Evolutionary conservation across 1,140 invertebrate species (phyloP).

Genomic region (Calliphora vicina): DNA sequence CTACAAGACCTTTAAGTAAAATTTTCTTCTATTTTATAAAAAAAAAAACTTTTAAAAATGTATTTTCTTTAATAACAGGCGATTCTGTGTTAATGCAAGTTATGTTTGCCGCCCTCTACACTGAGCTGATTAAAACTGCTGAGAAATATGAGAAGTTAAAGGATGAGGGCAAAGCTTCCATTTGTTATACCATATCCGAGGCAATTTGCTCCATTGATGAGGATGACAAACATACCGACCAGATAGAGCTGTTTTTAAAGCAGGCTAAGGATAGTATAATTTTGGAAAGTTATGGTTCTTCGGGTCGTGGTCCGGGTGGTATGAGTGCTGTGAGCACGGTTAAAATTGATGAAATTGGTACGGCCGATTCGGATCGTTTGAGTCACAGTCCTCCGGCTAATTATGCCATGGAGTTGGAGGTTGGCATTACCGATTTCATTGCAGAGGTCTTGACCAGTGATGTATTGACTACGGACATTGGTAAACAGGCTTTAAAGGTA

Average conservation of each 20-base stretch:
- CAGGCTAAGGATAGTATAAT: slow-evolving; percentile 65
- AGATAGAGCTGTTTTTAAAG: slow-evolving; percentile 70
- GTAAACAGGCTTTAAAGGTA: slow-evolving; percentile 68
- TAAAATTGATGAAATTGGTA: slow-evolving; percentile 59
- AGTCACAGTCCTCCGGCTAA: slow-evolving; percentile 58
- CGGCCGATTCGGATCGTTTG: slow-evolving; percentile 52
- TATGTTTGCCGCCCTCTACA: slow-evolving; percentile 68
- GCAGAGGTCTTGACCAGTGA: slow-evolving; percentile 67
- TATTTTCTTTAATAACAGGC: slow-evolving; percentile 49
- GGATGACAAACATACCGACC: slow-evolving; percentile 75
- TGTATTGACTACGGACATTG: slow-evolving; percentile 65
- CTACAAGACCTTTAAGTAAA: slow-evolving; percentile 68
- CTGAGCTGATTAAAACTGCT: slow-evolving; percentile 66
- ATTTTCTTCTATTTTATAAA: neutral
- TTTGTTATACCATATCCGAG: slow-evolving; percentile 72
- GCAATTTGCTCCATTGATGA: slow-evolving; percentile 80
- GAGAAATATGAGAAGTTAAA: slow-evolving; percentile 62
- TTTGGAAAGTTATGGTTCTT: slow-evolving; percentile 48
- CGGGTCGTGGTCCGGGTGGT: slow-evolving; percentile 43
- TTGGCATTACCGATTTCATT: slow-evolving; percentile 65
- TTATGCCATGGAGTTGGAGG: slow-evolving; percentile 60
- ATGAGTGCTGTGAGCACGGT: slow-evolving; percentile 58
- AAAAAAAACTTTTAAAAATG: neutral
- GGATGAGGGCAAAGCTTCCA: slow-evolving; percentile 53
- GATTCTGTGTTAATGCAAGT: slow-evolving; percentile 76